Evolutionary conservation across 2,888 invertebrate genomes (phyloP).

Genomic region (Smittia sp.): DNA sequence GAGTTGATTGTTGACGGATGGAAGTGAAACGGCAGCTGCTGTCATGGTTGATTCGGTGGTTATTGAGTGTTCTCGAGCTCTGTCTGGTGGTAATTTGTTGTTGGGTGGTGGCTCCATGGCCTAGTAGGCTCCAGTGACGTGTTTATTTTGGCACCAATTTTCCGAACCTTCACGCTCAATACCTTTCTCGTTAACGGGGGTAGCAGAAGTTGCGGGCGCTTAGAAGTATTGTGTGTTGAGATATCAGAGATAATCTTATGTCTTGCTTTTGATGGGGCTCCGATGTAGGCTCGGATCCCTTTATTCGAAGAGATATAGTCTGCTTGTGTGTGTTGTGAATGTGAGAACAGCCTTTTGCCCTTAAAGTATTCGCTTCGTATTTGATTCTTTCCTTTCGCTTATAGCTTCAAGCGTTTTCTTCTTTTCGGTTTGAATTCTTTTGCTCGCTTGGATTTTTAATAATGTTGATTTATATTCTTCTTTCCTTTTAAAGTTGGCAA

Average conservation of each 20-base stretch:
- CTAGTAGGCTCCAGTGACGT: conserved; percentile 44
- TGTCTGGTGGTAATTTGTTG: conserved; percentile 50
- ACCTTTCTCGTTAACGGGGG: background rate
- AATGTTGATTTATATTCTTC: conserved; percentile 1
- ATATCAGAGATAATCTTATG: background rate
- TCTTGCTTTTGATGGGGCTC: background rate
- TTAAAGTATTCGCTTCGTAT: background rate
- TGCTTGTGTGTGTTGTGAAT: background rate
- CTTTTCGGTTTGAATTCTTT: background rate
- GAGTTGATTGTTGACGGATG: conserved; percentile 42
- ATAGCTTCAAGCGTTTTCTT: background rate
- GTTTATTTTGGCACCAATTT: conserved; percentile 43
- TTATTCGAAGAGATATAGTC: background rate
- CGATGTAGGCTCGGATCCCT: background rate
- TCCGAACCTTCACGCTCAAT: background rate
- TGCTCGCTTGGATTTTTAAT: background rate
- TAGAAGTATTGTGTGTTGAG: background rate
- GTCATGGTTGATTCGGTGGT: conserved; percentile 44
- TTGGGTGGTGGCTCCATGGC: conserved; percentile 50
- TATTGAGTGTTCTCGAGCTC: conserved; percentile 49
- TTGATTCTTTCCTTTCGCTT: background rate
- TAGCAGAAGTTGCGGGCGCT: background rate
- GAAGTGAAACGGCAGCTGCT: conserved; percentile 44
- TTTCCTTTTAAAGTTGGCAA: conserved; percentile 4
- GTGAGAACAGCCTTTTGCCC: background rate